These are phyloP conservation scores for Phalacrocorax pelagicus DNA, from an alignment of 2,113 vertebrate genomes.

Conservation along the genomic window DNA sequence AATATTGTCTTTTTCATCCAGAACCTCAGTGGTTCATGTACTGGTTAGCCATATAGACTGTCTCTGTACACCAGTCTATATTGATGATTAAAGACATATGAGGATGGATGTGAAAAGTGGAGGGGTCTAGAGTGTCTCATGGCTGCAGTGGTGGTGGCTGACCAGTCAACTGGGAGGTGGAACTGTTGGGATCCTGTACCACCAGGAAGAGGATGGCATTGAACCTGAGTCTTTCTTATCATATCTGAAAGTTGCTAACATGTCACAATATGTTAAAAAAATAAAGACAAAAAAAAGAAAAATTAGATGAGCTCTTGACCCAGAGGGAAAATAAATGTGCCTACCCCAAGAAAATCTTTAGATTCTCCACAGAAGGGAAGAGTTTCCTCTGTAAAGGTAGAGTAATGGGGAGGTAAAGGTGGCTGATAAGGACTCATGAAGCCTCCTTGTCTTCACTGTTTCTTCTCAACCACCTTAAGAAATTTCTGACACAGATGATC, in stretches of 20 bases:
- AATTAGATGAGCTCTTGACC: not conserved
- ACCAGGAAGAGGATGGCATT: not conserved
- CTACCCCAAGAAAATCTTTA: not conserved
- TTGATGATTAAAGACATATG: not conserved
- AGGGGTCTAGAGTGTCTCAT: not conserved
- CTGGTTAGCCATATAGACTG: not conserved
- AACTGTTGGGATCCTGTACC: not conserved
- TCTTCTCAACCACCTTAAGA: not conserved
- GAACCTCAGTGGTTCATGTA: not conserved
- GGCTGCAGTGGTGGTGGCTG: not conserved
- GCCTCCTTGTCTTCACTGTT: not conserved
- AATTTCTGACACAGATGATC: not conserved
- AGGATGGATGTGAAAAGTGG: not conserved
- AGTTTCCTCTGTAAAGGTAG: not conserved
- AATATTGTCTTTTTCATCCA: not conserved
- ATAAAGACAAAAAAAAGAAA: not conserved
- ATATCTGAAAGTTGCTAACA: not conserved
- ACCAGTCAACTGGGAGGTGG: not conserved
- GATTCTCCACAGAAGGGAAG: not conserved
- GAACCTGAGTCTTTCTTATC: rapidly evolving
- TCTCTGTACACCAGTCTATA: not conserved
- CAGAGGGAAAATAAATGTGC: not conserved
- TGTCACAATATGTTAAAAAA: not conserved
- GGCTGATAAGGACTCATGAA: not conserved
- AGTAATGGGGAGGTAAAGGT: not conserved